Evolutionary conservation across 2,113 vertebrate species (phyloP).

Genomic region (Fregata magnificens): DNA sequence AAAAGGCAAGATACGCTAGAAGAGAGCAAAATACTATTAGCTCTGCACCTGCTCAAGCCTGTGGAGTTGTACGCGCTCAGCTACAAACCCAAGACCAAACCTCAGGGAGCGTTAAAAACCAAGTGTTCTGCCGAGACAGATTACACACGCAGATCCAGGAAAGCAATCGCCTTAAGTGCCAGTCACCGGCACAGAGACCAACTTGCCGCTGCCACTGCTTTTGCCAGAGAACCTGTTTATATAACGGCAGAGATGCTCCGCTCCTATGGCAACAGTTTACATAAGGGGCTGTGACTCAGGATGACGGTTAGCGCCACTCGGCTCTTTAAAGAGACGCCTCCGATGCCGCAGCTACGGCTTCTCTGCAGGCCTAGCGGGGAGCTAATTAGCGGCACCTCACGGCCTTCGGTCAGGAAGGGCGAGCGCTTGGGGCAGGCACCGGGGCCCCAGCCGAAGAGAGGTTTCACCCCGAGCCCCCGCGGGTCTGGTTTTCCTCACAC

Average conservation of each 20-base stretch:
- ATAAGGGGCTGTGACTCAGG: constrained; percentile 54
- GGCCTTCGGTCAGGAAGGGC: rapidly evolving
- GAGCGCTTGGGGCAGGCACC: rapidly evolving
- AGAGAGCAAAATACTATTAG: background rate
- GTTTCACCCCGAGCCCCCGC: background rate
- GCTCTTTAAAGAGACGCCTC: background rate
- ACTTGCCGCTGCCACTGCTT: background rate
- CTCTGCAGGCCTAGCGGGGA: background rate
- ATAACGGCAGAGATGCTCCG: constrained; percentile 13
- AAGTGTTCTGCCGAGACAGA: rapidly evolving
- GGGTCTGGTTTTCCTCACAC: no score
- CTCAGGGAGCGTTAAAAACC: background rate
- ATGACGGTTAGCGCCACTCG: background rate
- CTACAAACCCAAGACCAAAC: no score
- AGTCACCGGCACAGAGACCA: background rate
- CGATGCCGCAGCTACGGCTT: background rate
- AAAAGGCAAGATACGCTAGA: background rate
- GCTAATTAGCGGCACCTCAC: rapidly evolving
- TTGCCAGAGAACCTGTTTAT: background rate
- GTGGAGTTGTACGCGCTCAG: rapidly evolving
- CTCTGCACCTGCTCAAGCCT: background rate
- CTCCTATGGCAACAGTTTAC: constrained; percentile 63
- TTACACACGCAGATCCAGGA: rapidly evolving
- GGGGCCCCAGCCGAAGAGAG: background rate
- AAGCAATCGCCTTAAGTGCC: background rate